Evolutionary conservation across 2,888 invertebrate genomes (phyloP), one percentile per base, ranked within the genome.

Genomic region (Mesochorus sp.): DNA sequence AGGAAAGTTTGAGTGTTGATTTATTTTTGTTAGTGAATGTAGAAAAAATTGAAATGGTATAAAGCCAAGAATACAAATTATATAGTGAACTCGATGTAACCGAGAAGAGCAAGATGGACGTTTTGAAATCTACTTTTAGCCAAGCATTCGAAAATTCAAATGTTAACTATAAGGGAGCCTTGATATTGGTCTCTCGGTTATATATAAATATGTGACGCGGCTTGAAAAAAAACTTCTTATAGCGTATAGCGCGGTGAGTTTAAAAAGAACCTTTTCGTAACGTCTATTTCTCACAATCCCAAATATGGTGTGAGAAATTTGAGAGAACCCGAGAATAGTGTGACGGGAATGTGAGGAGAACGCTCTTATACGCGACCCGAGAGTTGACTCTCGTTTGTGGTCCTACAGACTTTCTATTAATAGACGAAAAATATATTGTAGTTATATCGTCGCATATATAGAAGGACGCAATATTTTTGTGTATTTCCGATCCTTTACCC

Each of bases 291-390:
- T 70, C 86, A 87, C 89, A 90, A 90, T 87, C 83, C 90, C 89
- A 88, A 90, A 90, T 90, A 90, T 87, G 90, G 89, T 85, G 86
- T 89, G 89, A 89, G 90, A 90, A 90, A 90, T 90, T 89, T 90
- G 89, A 90, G 90, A 90, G 89, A 89, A 89, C 88, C n/a, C 87
- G 87, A 90, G 90, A 90, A 90, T 90, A 89, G 89, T 89, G 89
- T 89, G 89, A 89, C 89, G 87, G 83, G 80, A 85, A 84, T 89
- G 61, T 39, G 71, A 62, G 89, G 86, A 84, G 67, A 55, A 51
- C 47, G 51, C 26, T 14, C 39, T 14, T 51, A 76, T 39, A 57
- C 57, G 34, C 57, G 57, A 26, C 31, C 26, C 49, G n/a, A n/a
- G 57, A 42, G 49, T 49, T 42, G 55, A 34, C 61, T 10, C 62